phyloP scores from a whole-genome alignment of 2,797 vertebrate species.

The Anisognathus igniventris region DNA sequence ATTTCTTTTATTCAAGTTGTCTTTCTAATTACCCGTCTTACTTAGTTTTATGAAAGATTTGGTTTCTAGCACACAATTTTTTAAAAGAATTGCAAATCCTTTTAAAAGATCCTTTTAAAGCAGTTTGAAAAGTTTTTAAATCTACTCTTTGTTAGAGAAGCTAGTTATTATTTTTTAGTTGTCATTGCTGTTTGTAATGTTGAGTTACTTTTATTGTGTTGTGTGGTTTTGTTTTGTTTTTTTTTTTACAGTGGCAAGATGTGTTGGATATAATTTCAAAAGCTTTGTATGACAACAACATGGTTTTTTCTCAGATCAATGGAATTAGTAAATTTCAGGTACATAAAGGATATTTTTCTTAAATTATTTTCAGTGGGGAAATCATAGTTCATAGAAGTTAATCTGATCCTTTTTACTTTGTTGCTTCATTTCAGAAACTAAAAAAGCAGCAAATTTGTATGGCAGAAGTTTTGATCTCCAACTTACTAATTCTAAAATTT shows the following conservation, averaged over 20 bases:
- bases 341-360: conserved; percentile 15
- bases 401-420: neutral
- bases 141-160: neutral
- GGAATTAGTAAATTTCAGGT: conserved; percentile 98
- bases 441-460: neutral
- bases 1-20: neutral
- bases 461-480: neutral
- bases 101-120: neutral
- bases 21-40: neutral
- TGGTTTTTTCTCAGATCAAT: conserved; percentile 96
- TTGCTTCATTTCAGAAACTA: neutral
- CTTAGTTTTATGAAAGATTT: neutral
- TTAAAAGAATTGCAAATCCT: neutral
- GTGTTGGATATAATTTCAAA: conserved; percentile 98
- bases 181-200: neutral
- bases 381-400: neutral
- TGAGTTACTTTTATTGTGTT: conserved; percentile 34
- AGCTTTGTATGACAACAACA: conserved; percentile 93
- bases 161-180: neutral
- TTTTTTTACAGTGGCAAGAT: conserved; percentile 89
- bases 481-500: neutral
- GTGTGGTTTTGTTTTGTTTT: neutral
- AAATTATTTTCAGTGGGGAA: neutral
- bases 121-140: neutral
- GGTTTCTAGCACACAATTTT: neutral